phyloP scores from a whole-genome alignment of 2,888 invertebrate species.

The Melinopterus prodromus region DNA sequence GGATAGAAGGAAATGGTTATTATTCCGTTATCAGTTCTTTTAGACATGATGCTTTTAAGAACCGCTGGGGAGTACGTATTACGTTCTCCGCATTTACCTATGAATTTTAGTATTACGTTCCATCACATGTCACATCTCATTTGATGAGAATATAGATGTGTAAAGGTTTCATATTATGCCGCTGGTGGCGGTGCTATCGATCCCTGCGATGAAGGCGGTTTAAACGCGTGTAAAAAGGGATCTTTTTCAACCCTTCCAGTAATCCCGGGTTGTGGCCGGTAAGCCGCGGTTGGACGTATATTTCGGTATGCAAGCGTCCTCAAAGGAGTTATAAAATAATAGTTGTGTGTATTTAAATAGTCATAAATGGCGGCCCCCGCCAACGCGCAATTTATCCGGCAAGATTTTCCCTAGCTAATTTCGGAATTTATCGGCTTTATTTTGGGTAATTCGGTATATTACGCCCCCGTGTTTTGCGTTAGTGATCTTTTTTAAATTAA shows the following conservation, averaged over 20 bases:
- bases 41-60: background rate
- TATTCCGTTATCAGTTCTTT: background rate
- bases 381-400: background rate
- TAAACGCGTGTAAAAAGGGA: background rate
- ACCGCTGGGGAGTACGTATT: background rate
- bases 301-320: slow-evolving; percentile 40
- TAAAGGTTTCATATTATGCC: slow-evolving; percentile 23
- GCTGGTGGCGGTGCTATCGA: slow-evolving; percentile 13
- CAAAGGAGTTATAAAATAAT: slow-evolving; percentile 49
- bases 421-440: background rate
- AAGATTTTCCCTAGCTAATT: slow-evolving; percentile 25
- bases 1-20: background rate
- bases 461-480: background rate
- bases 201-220: background rate
- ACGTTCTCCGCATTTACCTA: background rate
- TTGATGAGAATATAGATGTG: slow-evolving; percentile 14
- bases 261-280: background rate
- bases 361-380: slow-evolving; percentile 44
- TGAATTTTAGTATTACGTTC: slow-evolving; percentile 24
- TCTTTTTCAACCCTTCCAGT: background rate
- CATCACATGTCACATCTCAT: slow-evolving; percentile 21
- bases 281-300: slow-evolving; percentile 9
- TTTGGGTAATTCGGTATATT: background rate
- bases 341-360: slow-evolving; percentile 53
- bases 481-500: background rate